Percentiles rank a stretch among this genome's conserved stretches.
phyloP scores from a whole-genome alignment of 2,797 vertebrate genomes.

The Momotus momota region DNA sequence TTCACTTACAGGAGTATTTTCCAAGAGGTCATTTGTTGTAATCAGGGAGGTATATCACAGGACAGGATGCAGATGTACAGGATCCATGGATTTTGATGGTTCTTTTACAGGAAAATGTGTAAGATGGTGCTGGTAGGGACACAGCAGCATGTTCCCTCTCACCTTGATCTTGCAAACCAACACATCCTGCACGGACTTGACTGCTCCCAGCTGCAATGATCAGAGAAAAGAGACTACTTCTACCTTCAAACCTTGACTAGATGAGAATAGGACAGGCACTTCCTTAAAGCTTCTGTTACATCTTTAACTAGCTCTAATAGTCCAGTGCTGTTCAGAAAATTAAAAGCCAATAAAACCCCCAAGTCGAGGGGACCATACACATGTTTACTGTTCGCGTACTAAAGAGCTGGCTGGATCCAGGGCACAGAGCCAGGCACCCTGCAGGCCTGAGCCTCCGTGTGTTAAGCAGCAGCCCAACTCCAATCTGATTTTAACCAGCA shows the following conservation, averaged over 20 bases:
- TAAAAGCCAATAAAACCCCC: background rate
- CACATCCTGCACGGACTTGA: too few species aligned
- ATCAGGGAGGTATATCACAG: too few species aligned
- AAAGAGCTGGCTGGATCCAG: background rate
- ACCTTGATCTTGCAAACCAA: background rate
- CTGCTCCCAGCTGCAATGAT: background rate
- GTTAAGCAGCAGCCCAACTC: background rate
- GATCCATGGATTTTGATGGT: background rate
- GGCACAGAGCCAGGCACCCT: background rate
- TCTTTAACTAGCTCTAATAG: background rate
- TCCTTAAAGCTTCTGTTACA: background rate
- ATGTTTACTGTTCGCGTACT: rapidly evolving
- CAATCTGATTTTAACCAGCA: background rate
- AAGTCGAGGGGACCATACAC: background rate
- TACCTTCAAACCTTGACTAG: background rate
- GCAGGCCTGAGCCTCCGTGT: background rate
- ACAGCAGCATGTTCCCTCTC: background rate
- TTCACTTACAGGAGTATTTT: background rate
- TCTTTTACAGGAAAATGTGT: background rate
- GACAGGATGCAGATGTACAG: background rate
- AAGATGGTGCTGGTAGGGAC: background rate
- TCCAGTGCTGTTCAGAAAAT: background rate
- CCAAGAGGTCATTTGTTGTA: background rate
- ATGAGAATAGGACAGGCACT: background rate
- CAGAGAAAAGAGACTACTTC: background rate